Base-by-base conservation (phyloP, 2,888 invertebrate species). In the Drosophila hawaiiensis region DNA sequence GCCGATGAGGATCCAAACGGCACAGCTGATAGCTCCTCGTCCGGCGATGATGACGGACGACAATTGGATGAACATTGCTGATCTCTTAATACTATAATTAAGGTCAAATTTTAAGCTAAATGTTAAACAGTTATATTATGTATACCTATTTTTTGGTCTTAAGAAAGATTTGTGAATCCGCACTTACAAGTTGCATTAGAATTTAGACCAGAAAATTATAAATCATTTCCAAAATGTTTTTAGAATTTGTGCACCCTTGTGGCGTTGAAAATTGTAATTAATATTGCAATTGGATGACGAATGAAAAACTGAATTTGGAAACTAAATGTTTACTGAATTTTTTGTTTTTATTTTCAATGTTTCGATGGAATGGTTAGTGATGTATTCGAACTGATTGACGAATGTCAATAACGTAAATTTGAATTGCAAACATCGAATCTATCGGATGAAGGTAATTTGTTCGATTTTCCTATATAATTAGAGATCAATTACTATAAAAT, bases 1-100 rank as follows among this genome's bases (percentile, higher is more conserved):
- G 67, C 53, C 14, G 65, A 62, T 4, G 62, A 65, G 9, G 53
- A 55, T 10, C 3, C 29, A 19, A 65, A 60, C 12, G 41, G 33
- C 31, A 29, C 37, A 28, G n/a, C 14, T 28, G 56, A n/a, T 4
- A 37, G 52, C 25, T 54, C 53, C 33, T 10, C 50, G 1, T 41
- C 62, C n/a, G 19, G 12, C 29, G 68, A 55, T 14, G 28, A 33
- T 22, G 29, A 56, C 29, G 14, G 22, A 10, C 14, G 22, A 10
- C n/a, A 58, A 43, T 16, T 22, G 10, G 28, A 28, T 56, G 28
- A 19, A 37, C 5, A 29, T 10, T 7, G 10, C 29, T 22, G 0
- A 6, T 16, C 4, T 16, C 14, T 29, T 39, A 28, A 28, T 7
- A 7, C 7, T 4, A 12, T 7, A 16, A n/a, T 56, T n/a, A 29